Evolutionary conservation across 2,797 vertebrate genomes (phyloP).

Genomic region (Coregonus suidteri): DNA sequence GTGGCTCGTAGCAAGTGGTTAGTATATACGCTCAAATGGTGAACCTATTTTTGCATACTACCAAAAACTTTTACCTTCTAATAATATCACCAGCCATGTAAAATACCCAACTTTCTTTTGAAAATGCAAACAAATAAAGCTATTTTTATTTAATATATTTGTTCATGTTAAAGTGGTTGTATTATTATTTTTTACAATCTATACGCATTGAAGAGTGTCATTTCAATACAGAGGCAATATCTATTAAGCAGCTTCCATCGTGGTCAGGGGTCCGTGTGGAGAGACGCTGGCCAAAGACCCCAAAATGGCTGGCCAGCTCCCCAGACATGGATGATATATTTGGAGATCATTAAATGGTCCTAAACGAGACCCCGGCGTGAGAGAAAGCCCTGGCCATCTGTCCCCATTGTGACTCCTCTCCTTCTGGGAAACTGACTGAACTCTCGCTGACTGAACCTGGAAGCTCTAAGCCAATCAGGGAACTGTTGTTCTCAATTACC

Average conservation of each 20-base stretch:
- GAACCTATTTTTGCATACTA: no score
- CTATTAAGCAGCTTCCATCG: constrained; percentile 35
- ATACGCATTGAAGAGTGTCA: neutral
- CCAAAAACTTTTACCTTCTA: no score
- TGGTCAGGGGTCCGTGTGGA: constrained; percentile 38
- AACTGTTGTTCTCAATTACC: constrained; percentile 45
- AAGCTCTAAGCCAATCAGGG: constrained; percentile 53
- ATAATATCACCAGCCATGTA: no score
- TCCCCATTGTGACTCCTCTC: constrained; percentile 67
- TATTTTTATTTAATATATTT: no score
- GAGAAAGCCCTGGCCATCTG: constrained; percentile 74
- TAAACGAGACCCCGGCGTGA: constrained; percentile 78
- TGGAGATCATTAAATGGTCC: constrained; percentile 77
- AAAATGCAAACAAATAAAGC: no score
- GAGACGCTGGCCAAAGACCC: constrained; percentile 56
- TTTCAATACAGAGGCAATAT: neutral
- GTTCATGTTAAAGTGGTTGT: no score
- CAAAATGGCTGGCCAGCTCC: constrained; percentile 60
- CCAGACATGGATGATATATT: constrained; percentile 74
- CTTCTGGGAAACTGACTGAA: constrained; percentile 13
- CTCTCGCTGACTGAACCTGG: constrained; percentile 57
- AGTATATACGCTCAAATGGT: no score
- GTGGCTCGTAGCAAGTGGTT: neutral
- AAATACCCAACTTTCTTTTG: no score
- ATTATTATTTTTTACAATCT: no score